These are phyloP conservation scores for Elephas maximus DNA, from an alignment of 2,113 vertebrate genomes.

Conservation along the genomic window DNA sequence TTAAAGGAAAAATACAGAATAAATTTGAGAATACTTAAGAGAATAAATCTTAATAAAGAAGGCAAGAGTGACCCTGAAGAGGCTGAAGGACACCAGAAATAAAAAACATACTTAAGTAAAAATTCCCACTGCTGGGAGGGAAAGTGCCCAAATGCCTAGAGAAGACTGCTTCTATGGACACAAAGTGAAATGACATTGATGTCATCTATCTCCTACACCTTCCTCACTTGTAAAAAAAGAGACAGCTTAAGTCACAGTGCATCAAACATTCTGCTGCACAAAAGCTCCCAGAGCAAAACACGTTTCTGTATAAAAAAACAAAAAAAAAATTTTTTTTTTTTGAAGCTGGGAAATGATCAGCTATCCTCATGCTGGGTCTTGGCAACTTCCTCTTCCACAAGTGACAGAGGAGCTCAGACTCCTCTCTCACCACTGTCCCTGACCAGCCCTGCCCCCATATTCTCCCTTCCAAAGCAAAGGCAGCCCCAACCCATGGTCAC, in stretches of 20 bases:
- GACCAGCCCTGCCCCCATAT: background rate
- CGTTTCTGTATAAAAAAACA: background rate
- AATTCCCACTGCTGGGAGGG: background rate
- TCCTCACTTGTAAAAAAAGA: background rate
- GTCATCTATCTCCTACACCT: background rate
- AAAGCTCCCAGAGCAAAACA: background rate
- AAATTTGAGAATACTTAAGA: background rate
- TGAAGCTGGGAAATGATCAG: background rate
- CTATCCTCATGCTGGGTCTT: background rate
- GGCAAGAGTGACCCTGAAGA: background rate
- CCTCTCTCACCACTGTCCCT: background rate
- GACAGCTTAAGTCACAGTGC: background rate
- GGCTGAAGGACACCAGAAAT: background rate
- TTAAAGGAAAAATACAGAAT: background rate
- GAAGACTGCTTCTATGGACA: background rate
- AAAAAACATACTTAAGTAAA: background rate
- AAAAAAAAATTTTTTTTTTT: too few relatives aligned
- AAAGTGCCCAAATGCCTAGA: background rate
- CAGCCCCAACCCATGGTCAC: too few relatives aligned
- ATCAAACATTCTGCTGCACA: background rate
- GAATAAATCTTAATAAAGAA: background rate
- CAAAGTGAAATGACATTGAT: background rate
- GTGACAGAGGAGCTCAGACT: background rate
- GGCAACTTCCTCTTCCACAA: background rate
- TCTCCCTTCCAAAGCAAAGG: background rate